Evolutionary conservation across 1,140 invertebrate species (phyloP), one percentile per base, ranked within the genome.

Genomic region (Harpegnathos saltator): DNA sequence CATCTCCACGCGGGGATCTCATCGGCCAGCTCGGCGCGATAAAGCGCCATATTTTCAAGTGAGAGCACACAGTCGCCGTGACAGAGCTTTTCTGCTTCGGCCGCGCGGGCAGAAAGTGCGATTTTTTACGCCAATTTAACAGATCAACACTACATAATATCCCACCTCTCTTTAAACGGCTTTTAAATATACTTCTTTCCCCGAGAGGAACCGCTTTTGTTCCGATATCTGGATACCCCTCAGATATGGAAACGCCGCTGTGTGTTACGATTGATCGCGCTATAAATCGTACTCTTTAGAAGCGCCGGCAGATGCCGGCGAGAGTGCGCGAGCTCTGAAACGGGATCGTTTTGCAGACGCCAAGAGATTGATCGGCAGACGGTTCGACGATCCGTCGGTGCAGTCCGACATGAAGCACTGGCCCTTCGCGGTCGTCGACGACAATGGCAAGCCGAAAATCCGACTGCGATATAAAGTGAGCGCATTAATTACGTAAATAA

Each of bases 331-430:
- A 82, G 24, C 14, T 9, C 15, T 11, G 61, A 50, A 72, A 73
- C 66, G 54, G 73, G 58, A 85, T 78, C 12, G 9, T 54, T 19
- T 44, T 17, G 71, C 59, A 91, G 96, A 95, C 85, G 95, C 95
- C 0, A 96, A 96, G 89, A 94, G 96, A 82, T 92, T 97, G 29
- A 96, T 97, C 87, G 96, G 96, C 58, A 94, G 96, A 84, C 95
- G 95, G 82, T 97, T 93, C 88, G 95, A 96, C 89, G 97, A 97
- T 91, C 94, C 95, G 0, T 97, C 96, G 86, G 96, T 97, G 12
- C 96, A 97, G 88, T 94, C 93, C 71, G 96, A 97, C 90, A 94
- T 96, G 93, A 96, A 96, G 90, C 95, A 96, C 82, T 97, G 96
- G 96, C 96, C 96, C 1, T 97, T 97, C 92, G 95, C 94, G 83